Percentiles rank a stretch among this genome's conserved stretches.
Evolutionary conservation across 1,140 invertebrate species (phyloP).

Genomic region (Papilio xuthus): DNA sequence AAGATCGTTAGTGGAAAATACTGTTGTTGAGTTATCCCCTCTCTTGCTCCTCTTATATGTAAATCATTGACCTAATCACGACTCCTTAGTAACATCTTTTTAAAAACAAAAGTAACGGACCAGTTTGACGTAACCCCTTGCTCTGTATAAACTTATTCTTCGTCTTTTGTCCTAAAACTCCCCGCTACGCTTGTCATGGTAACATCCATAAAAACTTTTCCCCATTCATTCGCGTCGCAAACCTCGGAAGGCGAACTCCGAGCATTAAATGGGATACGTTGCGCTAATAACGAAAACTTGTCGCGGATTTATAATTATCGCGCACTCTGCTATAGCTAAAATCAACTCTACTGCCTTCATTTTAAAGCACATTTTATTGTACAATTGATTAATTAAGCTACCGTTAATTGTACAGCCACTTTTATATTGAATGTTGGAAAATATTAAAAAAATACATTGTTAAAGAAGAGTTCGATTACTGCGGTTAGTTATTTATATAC

Average conservation of each 20-base stretch:
- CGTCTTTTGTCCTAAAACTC: not conserved
- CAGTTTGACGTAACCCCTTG: not conserved
- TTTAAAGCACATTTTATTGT: not conserved
- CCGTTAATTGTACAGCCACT: not conserved
- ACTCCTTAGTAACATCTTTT: not conserved
- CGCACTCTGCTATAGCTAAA: not conserved
- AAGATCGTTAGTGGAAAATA: not conserved
- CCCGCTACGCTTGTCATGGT: not conserved
- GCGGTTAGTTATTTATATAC: not conserved
- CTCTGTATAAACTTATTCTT: not conserved
- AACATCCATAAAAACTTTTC: not conserved
- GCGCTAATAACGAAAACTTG: constrained; percentile 10
- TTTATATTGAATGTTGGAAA: constrained; percentile 10
- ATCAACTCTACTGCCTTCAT: not conserved
- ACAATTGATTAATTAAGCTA: not conserved
- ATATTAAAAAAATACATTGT: not conserved
- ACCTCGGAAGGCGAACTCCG: not conserved
- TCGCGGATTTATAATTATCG: constrained; percentile 20
- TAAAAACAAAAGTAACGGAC: not conserved
- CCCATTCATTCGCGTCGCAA: not conserved
- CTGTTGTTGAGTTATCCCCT: not conserved
- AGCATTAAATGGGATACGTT: constrained; percentile 10
- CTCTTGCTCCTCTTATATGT: not conserved
- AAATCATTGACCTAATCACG: not conserved
- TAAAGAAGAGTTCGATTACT: not conserved